A percentile compares a stretch with the other conserved stretches of the same genome.
These are phyloP conservation scores for Amblyteles armatorius DNA, from an alignment of 2,888 invertebrate genomes.

Conservation along the genomic window DNA sequence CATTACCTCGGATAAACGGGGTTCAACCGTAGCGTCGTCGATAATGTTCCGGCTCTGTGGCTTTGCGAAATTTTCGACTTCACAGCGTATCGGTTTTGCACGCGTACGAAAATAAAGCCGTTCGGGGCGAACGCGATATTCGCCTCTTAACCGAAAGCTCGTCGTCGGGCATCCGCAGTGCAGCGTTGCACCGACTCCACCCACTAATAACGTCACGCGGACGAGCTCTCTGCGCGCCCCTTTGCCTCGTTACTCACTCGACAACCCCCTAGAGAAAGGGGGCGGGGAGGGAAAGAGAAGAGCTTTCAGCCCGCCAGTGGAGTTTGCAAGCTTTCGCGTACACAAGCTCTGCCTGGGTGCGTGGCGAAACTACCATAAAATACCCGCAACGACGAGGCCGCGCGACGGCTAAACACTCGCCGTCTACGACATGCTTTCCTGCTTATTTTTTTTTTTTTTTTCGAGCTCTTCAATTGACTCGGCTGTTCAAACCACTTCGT, in stretches of 20 bases:
- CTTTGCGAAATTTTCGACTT: background rate
- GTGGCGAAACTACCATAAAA: constrained; percentile 4
- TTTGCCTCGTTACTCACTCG: constrained; percentile 43
- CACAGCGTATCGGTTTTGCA: background rate
- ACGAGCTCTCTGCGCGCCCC: constrained; percentile 28
- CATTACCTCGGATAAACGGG: too few relatives aligned
- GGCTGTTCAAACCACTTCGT: background rate
- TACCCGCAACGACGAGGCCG: background rate
- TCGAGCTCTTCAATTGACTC: constrained; percentile 11
- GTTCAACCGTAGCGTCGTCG: background rate
- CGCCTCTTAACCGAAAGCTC: constrained; percentile 41
- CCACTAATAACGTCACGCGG: constrained; percentile 36
- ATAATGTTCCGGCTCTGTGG: background rate
- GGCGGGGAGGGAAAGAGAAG: constrained; percentile 10
- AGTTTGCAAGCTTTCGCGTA: constrained; percentile 21
- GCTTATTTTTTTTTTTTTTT: constrained; percentile 23
- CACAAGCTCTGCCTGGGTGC: constrained; percentile 9
- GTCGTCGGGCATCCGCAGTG: constrained; percentile 57
- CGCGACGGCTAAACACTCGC: background rate
- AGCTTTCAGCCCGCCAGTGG: constrained; percentile 34
- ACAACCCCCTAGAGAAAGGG: constrained; percentile 28
- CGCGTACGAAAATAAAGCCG: constrained; percentile 21
- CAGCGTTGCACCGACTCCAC: constrained; percentile 54
- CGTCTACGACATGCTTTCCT: background rate
- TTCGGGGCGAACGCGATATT: background rate